A percentile compares a stretch with the other conserved stretches of the same genome.
Evolutionary conservation across 2,113 vertebrate species (phyloP).

Genomic region (Oenanthe melanoleuca): DNA sequence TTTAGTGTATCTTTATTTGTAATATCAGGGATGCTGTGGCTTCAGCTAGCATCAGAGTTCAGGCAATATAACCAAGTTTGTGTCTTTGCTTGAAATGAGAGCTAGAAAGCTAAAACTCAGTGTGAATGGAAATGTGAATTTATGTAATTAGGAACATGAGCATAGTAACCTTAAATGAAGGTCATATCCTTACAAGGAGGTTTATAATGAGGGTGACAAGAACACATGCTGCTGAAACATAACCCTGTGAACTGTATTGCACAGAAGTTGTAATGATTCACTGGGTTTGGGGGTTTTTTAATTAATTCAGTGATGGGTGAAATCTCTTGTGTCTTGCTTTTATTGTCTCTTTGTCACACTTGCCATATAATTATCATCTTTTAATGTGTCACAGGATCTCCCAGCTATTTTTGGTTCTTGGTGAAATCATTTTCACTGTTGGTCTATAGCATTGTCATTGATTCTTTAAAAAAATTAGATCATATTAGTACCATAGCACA

Average conservation of each 20-base stretch:
- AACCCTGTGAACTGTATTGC: conserved; percentile 16
- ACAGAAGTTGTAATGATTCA: neutral
- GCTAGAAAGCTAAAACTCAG: neutral
- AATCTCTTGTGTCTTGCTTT: neutral
- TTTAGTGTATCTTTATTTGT: neutral
- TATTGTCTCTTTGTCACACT: conserved; percentile 19
- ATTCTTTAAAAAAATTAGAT: neutral
- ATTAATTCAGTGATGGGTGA: neutral
- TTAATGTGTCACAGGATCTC: neutral
- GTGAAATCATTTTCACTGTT: neutral
- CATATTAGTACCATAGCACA: neutral
- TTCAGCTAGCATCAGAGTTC: neutral
- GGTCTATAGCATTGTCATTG: neutral
- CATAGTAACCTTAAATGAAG: neutral
- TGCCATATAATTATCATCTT: neutral
- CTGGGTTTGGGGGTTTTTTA: neutral
- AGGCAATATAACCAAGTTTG: neutral
- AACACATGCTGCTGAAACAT: neutral
- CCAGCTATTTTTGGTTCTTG: neutral
- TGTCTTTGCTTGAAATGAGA: neutral
- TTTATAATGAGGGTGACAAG: conserved; percentile 3
- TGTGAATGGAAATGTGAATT: neutral
- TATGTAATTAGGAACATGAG: neutral
- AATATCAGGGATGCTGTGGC: neutral
- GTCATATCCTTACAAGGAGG: neutral